Conservation (phyloP, 2,888 invertebrate species). For the Exephanes ischioxanthus region DNA sequence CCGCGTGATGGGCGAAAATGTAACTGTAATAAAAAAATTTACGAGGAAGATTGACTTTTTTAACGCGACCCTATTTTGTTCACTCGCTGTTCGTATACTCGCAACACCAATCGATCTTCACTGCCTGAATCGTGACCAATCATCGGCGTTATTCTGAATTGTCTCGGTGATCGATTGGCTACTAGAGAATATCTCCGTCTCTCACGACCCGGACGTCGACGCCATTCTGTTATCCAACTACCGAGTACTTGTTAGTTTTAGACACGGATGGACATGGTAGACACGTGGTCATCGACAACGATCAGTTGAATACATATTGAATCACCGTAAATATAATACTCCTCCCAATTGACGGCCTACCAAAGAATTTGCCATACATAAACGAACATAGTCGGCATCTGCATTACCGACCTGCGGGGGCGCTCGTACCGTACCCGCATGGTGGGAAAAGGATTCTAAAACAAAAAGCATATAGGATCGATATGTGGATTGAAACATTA, state of each 20-base stretch:
- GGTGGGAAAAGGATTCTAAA: background rate
- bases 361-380: background rate
- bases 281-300: background rate
- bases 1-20: background rate
- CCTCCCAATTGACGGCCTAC: background rate
- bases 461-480: background rate
- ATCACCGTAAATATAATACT: background rate
- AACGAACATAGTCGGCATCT: background rate
- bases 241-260: background rate
- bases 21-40: background rate
- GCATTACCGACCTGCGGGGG: background rate
- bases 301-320: background rate
- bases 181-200: background rate
- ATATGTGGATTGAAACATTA: background rate
- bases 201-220: background rate
- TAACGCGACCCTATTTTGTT: background rate
- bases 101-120: constrained; percentile 12
- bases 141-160: constrained; percentile 16
- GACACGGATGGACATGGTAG: background rate
- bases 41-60: background rate
- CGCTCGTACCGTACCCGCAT: background rate
- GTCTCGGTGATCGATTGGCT: background rate
- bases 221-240: background rate
- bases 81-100: background rate
- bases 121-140: constrained; percentile 16